Conservation (phyloP, 1,140 invertebrate species). For the Sipha flava region DNA sequence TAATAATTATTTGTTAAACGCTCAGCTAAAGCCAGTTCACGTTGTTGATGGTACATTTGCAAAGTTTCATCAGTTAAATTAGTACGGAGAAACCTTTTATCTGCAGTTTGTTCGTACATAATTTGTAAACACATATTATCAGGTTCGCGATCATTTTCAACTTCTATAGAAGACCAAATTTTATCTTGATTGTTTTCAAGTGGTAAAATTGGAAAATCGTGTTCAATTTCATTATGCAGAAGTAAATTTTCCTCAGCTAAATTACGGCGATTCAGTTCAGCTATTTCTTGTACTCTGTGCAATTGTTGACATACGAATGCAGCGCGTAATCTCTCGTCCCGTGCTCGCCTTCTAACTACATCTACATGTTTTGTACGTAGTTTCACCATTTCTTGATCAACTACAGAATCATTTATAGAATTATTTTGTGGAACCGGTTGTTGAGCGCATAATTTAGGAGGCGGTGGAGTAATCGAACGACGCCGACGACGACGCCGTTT, state of each 20-base stretch:
- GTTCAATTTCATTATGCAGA: background rate
- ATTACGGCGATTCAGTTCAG: background rate
- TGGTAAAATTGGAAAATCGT: background rate
- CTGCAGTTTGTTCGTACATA: slow-evolving; percentile 14
- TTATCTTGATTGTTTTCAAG: background rate
- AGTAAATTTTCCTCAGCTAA: background rate
- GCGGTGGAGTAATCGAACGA: background rate
- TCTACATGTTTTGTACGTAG: slow-evolving; percentile 18
- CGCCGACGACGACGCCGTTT: background rate
- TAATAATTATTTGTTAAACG: background rate
- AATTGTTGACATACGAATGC: background rate
- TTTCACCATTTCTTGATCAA: background rate
- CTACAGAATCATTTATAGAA: background rate
- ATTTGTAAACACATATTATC: slow-evolving; percentile 28
- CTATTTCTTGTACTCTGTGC: background rate
- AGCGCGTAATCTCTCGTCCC: background rate
- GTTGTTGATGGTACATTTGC: background rate
- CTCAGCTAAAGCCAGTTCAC: background rate
- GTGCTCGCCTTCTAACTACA: background rate
- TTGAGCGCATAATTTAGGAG: slow-evolving; percentile 12
- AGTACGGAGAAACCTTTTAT: background rate
- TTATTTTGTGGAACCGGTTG: background rate
- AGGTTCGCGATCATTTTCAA: background rate
- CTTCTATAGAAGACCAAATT: background rate
- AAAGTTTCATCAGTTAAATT: background rate